Conservation (phyloP, 2,888 invertebrate genomes). For the Spisula solida region DNA sequence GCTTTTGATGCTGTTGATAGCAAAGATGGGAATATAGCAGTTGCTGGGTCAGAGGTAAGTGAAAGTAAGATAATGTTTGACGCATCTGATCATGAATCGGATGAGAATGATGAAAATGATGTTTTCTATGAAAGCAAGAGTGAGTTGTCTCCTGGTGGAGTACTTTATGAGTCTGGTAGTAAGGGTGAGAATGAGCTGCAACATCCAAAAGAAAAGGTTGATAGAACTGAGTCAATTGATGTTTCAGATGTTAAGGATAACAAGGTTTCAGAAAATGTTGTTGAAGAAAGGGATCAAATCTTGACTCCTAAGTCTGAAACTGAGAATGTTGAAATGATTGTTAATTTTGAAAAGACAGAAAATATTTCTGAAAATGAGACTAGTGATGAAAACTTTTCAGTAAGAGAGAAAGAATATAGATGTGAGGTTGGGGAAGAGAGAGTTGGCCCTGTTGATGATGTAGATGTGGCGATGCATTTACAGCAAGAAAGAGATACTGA, state of each 20-base stretch:
- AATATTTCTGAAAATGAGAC: not conserved
- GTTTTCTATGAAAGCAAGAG: constrained; percentile 65
- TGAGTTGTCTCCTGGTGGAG: constrained; percentile 42
- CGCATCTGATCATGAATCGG: constrained; percentile 15
- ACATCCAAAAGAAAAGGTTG: not conserved
- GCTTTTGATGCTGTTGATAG: constrained; percentile 8
- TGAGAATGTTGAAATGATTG: not conserved
- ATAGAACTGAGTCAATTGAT: not conserved
- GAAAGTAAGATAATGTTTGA: not conserved
- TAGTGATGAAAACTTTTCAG: not conserved
- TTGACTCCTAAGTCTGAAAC: not conserved
- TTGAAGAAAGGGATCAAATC: not conserved
- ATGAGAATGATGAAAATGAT: constrained; percentile 51
- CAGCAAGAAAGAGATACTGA: not conserved
- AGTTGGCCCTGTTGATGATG: not conserved
- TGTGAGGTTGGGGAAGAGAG: not conserved
- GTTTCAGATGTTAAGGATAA: not conserved
- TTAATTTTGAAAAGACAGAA: not conserved
- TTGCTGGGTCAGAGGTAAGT: constrained; percentile 4
- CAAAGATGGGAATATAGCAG: not conserved
- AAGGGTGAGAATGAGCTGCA: not conserved
- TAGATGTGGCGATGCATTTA: not conserved
- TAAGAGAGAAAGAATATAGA: not conserved
- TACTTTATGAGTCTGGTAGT: not conserved
- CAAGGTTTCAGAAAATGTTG: not conserved